phyloP scores from a whole-genome alignment of 2,113 vertebrate genomes.

The Brienomyrus brachyistius region DNA sequence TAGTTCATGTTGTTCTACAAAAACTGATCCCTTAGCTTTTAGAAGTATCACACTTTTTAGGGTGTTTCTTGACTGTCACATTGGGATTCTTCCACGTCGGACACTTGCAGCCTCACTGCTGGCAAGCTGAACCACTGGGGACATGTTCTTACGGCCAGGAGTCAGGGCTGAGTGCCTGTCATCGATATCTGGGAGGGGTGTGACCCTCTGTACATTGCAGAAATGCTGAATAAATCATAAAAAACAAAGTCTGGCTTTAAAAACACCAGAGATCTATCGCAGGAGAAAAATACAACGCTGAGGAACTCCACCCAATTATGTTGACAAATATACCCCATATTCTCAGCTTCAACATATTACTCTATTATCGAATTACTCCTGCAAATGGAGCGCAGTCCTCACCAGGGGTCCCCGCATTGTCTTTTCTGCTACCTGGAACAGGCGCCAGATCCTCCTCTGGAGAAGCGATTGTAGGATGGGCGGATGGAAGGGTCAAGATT shows the following conservation, averaged over 20 bases:
- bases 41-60: neutral
- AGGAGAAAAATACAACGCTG: neutral
- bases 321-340: slow-evolving; percentile 3
- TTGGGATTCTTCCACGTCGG: neutral
- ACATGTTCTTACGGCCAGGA: slow-evolving; percentile 24
- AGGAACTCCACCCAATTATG: neutral
- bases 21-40: neutral
- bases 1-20: neutral
- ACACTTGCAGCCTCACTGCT: neutral
- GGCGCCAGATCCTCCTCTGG: neutral
- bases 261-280: neutral
- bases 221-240: neutral
- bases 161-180: neutral
- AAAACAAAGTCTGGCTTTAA: neutral
- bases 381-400: neutral
- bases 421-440: neutral
- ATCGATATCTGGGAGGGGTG: neutral
- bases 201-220: neutral
- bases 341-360: neutral
- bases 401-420: neutral
- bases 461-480: neutral
- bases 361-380: neutral
- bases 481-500: neutral
- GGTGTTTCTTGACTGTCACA: neutral
- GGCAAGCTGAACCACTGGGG: slow-evolving; percentile 1